Evolutionary conservation across 2,888 invertebrate genomes (phyloP).

Genomic region (Malacosoma neustria): DNA sequence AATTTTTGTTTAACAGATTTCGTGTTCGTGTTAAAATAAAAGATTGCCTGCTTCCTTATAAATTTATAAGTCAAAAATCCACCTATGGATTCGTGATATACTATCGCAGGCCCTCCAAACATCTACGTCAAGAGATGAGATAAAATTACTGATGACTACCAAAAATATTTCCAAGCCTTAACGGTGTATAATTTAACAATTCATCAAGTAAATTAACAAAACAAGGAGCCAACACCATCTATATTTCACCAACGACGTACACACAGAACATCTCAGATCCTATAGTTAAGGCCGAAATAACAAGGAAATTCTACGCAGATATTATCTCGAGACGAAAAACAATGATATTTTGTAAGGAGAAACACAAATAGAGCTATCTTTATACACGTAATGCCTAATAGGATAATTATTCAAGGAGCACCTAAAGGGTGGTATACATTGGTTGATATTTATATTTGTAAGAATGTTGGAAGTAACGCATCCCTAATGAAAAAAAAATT

Average conservation of each 20-base stretch:
- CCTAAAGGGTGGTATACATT: slow-evolving; percentile 13
- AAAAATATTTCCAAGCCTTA: too few species aligned
- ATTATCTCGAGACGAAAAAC: neutral
- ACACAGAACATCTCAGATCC: neutral
- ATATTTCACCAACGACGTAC: neutral
- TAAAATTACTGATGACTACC: too few species aligned
- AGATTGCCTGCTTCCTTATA: too few species aligned
- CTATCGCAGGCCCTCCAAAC: too few species aligned
- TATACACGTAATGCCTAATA: slow-evolving; percentile 43
- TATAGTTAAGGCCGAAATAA: neutral
- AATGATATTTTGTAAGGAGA: slow-evolving; percentile 11
- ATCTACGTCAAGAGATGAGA: too few species aligned
- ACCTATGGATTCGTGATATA: too few species aligned
- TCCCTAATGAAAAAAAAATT: too few species aligned
- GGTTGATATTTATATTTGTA: neutral
- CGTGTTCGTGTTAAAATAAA: too few species aligned
- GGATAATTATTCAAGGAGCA: slow-evolving; percentile 52
- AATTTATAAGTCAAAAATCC: too few species aligned
- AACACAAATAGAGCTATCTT: slow-evolving; percentile 53
- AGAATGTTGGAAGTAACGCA: too few species aligned
- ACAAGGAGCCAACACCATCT: neutral
- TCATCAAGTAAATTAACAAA: neutral
- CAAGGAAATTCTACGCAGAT: neutral
- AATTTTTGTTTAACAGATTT: too few species aligned
- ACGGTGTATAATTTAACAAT: neutral